Conservation (phyloP, 2,113 vertebrate genomes). For the Kryptolebias marmoratus region DNA sequence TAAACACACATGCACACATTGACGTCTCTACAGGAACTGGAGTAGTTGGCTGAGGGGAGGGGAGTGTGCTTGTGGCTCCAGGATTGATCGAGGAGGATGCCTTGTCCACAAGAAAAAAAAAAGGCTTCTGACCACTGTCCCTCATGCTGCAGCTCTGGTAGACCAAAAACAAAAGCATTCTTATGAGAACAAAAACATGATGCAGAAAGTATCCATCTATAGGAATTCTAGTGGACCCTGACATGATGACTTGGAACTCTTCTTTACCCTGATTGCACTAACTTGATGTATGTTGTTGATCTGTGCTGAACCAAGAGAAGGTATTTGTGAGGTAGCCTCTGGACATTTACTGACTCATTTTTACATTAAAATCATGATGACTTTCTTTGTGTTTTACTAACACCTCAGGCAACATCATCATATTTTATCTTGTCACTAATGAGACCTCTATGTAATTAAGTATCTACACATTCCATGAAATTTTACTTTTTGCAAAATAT, state of each 20-base stretch:
- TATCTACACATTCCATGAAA: not conserved
- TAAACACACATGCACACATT: constrained; percentile 21
- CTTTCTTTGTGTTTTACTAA: constrained; percentile 2
- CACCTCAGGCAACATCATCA: constrained; percentile 3
- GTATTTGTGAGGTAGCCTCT: constrained; percentile 13
- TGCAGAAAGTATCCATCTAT: not conserved
- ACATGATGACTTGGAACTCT: not conserved
- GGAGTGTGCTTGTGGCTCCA: not conserved
- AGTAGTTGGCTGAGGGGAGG: constrained; percentile 1
- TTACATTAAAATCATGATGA: constrained; percentile 31
- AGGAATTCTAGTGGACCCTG: not conserved
- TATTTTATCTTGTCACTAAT: not conserved
- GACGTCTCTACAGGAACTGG: constrained; percentile 8
- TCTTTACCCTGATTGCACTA: constrained; percentile 36
- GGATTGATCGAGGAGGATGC: constrained; percentile 10
- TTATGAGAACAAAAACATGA: not conserved
- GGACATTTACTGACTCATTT: constrained; percentile 59
- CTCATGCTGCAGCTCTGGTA: not conserved
- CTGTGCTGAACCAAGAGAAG: not conserved
- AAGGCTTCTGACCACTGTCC: not conserved
- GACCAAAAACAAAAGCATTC: not conserved
- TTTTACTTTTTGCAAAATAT: not conserved
- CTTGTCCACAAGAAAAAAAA: constrained; percentile 5
- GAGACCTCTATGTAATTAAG: not conserved
- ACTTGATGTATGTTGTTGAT: constrained; percentile 3